Conservation (phyloP, 2,797 vertebrate species). For the Danio aesculapii region DNA sequence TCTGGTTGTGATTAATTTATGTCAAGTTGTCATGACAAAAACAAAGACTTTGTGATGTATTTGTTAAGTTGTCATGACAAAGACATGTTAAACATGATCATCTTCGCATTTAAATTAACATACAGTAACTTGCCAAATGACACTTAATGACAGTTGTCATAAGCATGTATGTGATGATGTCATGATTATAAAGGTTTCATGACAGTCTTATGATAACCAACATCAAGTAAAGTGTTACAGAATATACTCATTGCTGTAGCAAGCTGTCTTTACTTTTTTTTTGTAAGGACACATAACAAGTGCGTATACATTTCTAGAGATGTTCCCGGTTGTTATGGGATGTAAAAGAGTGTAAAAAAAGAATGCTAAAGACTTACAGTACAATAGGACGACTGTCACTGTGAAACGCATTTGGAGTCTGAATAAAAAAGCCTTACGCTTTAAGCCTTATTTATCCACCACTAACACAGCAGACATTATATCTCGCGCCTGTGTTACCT, state of each 20-base stretch:
- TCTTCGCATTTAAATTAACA: too few species aligned
- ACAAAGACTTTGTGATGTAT: too few species aligned
- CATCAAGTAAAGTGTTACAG: too few species aligned
- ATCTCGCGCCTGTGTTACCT: not conserved
- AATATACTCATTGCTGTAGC: not conserved
- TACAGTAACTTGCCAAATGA: too few species aligned
- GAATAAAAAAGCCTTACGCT: slow-evolving; percentile 75
- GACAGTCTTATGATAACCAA: too few species aligned
- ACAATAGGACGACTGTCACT: slow-evolving; percentile 67
- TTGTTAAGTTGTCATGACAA: too few species aligned
- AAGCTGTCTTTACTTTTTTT: not conserved
- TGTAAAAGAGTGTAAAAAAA: not conserved
- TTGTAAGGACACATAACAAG: not conserved
- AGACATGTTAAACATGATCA: too few species aligned
- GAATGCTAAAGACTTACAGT: slow-evolving; percentile 12
- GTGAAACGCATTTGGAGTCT: slow-evolving; percentile 69
- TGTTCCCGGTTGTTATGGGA: slow-evolving; percentile 6
- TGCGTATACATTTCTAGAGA: not conserved
- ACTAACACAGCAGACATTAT: not conserved
- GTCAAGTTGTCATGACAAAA: too few species aligned
- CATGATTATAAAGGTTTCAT: too few species aligned
- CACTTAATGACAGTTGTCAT: too few species aligned
- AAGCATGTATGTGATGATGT: too few species aligned
- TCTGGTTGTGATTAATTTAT: too few species aligned
- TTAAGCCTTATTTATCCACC: slow-evolving; percentile 46